phyloP scores from a whole-genome alignment of 2,888 invertebrate genomes.

The Eupsilia transversa region DNA sequence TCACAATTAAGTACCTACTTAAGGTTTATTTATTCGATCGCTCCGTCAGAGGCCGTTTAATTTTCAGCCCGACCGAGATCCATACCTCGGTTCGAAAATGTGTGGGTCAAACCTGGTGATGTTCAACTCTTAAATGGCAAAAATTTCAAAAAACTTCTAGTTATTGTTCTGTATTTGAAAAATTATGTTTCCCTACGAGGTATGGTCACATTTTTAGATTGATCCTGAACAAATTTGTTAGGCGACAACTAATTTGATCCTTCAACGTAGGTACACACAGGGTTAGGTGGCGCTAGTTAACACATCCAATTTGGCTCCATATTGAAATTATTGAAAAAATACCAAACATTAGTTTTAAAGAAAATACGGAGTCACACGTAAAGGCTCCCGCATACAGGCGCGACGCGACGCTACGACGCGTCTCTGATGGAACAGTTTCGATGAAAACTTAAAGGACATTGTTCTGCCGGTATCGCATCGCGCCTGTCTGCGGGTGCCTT shows the following conservation, averaged over 20 bases:
- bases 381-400: no score
- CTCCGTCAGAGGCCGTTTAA: no score
- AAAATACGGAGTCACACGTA: no score
- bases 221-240: slow-evolving; percentile 3
- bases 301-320: no score
- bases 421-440: no score
- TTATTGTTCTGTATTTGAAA: background rate
- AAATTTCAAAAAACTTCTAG: background rate
- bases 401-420: no score
- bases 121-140: background rate
- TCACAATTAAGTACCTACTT: background rate
- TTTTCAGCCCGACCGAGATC: background rate
- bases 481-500: no score
- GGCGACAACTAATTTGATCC: background rate
- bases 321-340: no score
- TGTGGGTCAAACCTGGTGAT: background rate
- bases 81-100: background rate
- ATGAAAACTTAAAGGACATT: no score
- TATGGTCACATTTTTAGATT: background rate
- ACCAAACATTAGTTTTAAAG: no score
- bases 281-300: no score
- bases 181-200: background rate
- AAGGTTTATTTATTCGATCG: background rate
- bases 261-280: background rate
- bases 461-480: no score